Base-by-base conservation (phyloP, 2,888 invertebrate species). In the Apamea anceps region DNA sequence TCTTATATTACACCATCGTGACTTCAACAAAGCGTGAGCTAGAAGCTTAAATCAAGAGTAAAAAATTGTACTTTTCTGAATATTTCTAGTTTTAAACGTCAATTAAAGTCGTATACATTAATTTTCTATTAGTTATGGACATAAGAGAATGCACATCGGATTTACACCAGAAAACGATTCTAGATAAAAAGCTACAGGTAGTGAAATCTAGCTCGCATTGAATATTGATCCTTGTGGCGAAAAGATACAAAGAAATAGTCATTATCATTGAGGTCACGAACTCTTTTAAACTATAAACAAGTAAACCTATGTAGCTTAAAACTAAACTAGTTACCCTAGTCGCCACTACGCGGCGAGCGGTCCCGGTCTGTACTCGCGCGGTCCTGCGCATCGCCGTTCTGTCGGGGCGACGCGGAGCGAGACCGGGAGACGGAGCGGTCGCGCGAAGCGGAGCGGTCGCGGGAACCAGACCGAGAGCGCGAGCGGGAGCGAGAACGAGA, bases 261-360 rank as follows among this genome's bases (percentile, higher is more conserved):
- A 81, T 73, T 73, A 84, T 80, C 66, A 76, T 87, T 87, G 91
- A 92, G 91, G 94, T 91, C 93, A 92, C 91, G 90, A 89, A 77
- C 89, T 88, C 86, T 87, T 86, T 84, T 90, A 88, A 91, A 83
- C 88, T 90, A 87, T 81, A 78, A 65, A 78, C 85, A 86, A 81
- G 75, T 91, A 91, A 85, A 81, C 73, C 87, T 92, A 92, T 32
- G 78, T 80, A 84, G 28, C 81, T 83, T 83, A 89, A 18, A 79
- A 66, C 63, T 86, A 84, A 54, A 66, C 70, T 75, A 75, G 54
- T 62, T 18, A 18, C 57, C 80, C 85, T 95, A 96, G 66, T 96
- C 96, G 62, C 96, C 96, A 86, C 96, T 96, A 79, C 96, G 95
- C 0, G 96, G 96, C 32, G 96, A 96, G 89, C 96, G 96, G 45